Evolutionary conservation across 1,140 invertebrate genomes (phyloP).

Genomic region (Apocrypta bakeri): DNA sequence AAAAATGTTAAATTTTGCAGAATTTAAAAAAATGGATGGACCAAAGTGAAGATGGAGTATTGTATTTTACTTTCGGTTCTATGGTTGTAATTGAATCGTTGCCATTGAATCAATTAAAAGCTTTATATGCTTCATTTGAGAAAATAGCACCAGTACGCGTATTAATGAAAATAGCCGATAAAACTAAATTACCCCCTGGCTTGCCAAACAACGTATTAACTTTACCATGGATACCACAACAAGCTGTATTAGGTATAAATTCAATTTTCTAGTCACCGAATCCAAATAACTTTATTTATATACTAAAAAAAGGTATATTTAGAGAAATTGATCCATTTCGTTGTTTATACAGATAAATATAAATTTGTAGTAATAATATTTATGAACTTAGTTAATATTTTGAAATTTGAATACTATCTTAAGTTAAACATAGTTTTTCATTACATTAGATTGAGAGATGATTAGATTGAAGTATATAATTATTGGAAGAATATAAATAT

Average conservation of each 20-base stretch:
- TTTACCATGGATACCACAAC: conserved; percentile 79
- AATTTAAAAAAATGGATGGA: conserved; percentile 80
- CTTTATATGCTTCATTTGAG: conserved; percentile 53
- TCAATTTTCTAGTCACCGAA: not conserved
- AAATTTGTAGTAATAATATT: not conserved
- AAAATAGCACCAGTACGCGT: conserved; percentile 56
- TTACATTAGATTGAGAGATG: too few relatives aligned
- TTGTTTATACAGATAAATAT: too few relatives aligned
- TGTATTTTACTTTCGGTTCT: conserved; percentile 83
- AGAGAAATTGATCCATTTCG: too few relatives aligned
- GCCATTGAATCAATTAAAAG: conserved; percentile 66
- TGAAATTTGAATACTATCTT: too few relatives aligned
- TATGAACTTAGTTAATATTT: too few relatives aligned
- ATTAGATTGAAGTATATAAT: too few relatives aligned
- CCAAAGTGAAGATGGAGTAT: conserved; percentile 79
- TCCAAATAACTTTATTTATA: too few relatives aligned
- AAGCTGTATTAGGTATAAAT: conserved; percentile 76
- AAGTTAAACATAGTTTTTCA: too few relatives aligned
- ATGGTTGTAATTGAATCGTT: conserved; percentile 78
- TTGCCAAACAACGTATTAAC: conserved; percentile 77
- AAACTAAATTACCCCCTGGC: conserved; percentile 58
- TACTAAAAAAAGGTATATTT: too few relatives aligned
- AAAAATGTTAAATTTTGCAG: too few relatives aligned
- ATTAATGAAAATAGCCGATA: conserved; percentile 56
- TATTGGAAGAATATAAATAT: too few relatives aligned